phyloP scores from a whole-genome alignment of 2,888 invertebrate species.

The Camponotus fellah region DNA sequence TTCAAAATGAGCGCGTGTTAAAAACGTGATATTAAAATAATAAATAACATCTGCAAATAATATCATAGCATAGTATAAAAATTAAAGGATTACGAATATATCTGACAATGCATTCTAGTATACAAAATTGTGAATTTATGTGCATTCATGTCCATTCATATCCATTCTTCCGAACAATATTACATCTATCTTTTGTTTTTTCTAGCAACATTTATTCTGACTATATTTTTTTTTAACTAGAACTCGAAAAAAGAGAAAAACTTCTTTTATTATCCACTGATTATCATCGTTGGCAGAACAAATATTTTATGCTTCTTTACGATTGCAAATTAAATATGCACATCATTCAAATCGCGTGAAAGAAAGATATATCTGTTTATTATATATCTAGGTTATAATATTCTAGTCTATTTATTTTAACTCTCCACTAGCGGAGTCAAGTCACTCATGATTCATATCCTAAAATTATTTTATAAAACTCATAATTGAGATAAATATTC shows the following conservation, averaged over 20 bases:
- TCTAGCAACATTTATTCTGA: neutral
- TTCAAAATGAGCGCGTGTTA: neutral
- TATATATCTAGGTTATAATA: too few species aligned
- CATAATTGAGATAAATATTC: neutral
- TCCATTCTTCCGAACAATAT: neutral
- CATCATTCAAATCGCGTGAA: too few species aligned
- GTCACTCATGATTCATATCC: neutral
- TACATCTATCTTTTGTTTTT: neutral
- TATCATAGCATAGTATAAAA: neutral
- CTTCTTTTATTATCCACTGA: neutral
- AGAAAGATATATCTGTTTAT: too few species aligned
- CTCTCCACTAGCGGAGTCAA: neutral
- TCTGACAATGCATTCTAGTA: neutral
- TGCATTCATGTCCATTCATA: neutral
- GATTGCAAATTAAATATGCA: too few species aligned
- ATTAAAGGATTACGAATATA: neutral
- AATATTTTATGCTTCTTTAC: neutral
- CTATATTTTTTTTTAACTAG: neutral
- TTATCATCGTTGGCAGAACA: neutral
- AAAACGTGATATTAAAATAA: slow-evolving; percentile 17
- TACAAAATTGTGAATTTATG: neutral
- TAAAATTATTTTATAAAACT: neutral
- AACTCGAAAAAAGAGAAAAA: neutral
- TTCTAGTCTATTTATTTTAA: too few species aligned
- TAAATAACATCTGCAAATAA: slow-evolving; percentile 4